A percentile compares a stretch with the other conserved stretches of the same genome.
Evolutionary conservation across 2,888 invertebrate species (phyloP).

Genomic region (Oligia latruncula): DNA sequence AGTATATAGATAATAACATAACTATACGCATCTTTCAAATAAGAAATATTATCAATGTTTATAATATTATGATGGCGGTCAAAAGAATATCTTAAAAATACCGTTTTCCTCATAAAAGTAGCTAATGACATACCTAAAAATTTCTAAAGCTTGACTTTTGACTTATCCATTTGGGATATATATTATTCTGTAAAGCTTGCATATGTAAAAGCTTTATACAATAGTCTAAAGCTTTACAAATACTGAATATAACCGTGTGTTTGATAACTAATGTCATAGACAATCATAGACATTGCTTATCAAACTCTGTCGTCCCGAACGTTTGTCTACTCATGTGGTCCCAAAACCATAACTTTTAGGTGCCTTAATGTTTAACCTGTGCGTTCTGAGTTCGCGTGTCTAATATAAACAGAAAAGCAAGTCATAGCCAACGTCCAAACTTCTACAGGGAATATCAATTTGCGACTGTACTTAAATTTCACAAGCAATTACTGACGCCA

Average conservation of each 20-base stretch:
- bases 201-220: background rate
- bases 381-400: slow-evolving; percentile 37
- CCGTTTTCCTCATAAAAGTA: background rate
- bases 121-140: background rate
- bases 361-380: slow-evolving; percentile 21
- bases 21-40: background rate
- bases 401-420: slow-evolving; percentile 52
- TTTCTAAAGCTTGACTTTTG: background rate
- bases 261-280: slow-evolving; percentile 1
- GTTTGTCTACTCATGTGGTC: background rate
- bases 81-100: background rate
- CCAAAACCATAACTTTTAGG: slow-evolving; percentile 3
- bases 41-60: background rate
- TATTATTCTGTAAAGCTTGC: slow-evolving; percentile 5
- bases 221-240: too few relatives aligned
- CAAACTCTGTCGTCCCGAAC: background rate
- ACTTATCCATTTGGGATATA: background rate
- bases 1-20: background rate
- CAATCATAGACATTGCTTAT: background rate
- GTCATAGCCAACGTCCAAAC: slow-evolving; percentile 59
- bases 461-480: slow-evolving; percentile 50
- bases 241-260: background rate
- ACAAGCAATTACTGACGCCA: slow-evolving; percentile 41
- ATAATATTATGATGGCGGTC: background rate
- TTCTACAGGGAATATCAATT: slow-evolving; percentile 69